A percentile compares a stretch with the other conserved stretches of the same genome.
phyloP scores from a whole-genome alignment of 2,113 vertebrate species.

The Anas platyrhynchos region DNA sequence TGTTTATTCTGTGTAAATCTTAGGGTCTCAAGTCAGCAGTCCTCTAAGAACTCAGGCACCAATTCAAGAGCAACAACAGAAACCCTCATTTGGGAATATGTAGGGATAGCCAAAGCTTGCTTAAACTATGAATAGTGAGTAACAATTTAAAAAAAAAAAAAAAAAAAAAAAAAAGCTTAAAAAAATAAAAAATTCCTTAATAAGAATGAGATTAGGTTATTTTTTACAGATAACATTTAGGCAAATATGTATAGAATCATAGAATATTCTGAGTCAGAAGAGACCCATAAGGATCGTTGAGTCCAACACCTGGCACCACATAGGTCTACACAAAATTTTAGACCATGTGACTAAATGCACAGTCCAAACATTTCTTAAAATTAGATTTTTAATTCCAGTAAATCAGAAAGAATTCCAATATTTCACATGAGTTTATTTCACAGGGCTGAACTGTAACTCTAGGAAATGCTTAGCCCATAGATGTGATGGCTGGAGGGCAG shows the following conservation, averaged over 20 bases:
- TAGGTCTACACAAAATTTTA: too few species aligned
- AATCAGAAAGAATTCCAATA: not conserved
- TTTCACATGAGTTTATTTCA: not conserved
- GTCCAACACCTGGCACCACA: too few species aligned
- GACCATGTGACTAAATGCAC: too few species aligned
- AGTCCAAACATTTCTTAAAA: too few species aligned
- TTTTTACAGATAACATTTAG: not conserved
- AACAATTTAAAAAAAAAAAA: not conserved
- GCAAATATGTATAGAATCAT: not conserved
- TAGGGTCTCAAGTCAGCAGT: not conserved
- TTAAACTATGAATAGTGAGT: rapidly evolving
- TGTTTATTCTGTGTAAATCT: not conserved
- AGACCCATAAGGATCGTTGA: too few species aligned
- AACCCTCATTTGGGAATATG: not conserved
- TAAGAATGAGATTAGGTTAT: not conserved
- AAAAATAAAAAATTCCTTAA: not conserved
- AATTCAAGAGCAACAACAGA: not conserved
- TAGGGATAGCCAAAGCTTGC: not conserved
- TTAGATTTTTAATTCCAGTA: not conserved
- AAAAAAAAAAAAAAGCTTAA: not conserved
- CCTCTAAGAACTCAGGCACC: not conserved
- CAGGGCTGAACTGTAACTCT: not conserved
- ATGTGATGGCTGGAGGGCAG: not conserved
- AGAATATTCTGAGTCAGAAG: too few species aligned
- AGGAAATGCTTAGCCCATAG: not conserved